Evolutionary conservation across 2,888 invertebrate genomes (phyloP).

Genomic region (Glomeris marginata): DNA sequence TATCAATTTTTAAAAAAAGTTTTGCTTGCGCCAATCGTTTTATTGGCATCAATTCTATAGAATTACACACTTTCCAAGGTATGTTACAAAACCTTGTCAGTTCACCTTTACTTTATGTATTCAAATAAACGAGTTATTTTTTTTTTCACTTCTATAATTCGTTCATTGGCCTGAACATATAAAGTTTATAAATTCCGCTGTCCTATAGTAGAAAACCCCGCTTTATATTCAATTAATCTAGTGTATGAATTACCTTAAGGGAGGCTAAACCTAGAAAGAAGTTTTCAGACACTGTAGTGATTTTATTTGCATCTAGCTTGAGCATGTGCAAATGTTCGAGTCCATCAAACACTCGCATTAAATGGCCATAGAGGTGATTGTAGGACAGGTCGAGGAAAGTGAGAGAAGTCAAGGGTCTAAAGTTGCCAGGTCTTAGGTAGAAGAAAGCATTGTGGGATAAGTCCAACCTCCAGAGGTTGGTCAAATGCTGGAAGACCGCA

Average conservation of each 20-base stretch:
- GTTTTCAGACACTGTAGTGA: constrained; percentile 1
- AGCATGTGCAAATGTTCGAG: constrained; percentile 9
- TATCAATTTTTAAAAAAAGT: no score
- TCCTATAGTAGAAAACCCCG: no score
- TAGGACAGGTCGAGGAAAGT: constrained; percentile 9
- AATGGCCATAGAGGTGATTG: constrained; percentile 5
- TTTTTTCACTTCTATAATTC: no score
- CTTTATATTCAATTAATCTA: no score
- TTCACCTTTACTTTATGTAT: no score
- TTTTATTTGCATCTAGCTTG: constrained; percentile 8
- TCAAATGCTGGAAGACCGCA: constrained; percentile 49
- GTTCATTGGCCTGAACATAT: no score
- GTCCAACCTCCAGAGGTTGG: constrained; percentile 17
- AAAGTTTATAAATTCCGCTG: no score
- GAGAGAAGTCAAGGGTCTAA: constrained; percentile 12
- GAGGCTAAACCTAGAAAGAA: constrained; percentile 6
- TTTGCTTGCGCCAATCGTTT: no score
- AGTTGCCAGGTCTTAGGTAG: constrained; percentile 11
- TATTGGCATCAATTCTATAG: no score
- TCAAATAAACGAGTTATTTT: no score
- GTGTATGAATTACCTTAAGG: neutral
- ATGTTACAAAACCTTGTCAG: no score
- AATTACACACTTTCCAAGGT: no score
- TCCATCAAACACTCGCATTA: constrained; percentile 10
- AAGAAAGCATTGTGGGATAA: constrained; percentile 17